phyloP scores from a whole-genome alignment of 2,888 invertebrate genomes.

The Trichogramma dendrolimi region DNA sequence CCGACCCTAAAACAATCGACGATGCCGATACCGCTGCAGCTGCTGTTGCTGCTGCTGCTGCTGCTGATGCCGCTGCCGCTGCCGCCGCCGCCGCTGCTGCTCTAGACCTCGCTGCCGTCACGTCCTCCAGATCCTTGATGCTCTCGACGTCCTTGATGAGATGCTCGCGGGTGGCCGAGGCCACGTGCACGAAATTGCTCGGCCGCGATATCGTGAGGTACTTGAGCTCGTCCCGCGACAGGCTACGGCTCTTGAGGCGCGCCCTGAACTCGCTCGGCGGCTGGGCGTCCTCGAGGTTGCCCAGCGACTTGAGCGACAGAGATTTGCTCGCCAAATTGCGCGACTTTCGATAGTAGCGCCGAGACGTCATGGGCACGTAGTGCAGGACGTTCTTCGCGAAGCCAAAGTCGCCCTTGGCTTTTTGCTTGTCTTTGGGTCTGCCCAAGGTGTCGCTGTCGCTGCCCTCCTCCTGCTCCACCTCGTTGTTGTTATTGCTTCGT shows the following conservation, averaged over 20 bases:
- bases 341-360: slow-evolving; percentile 33
- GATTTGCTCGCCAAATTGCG: slow-evolving; percentile 28
- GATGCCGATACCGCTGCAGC: neutral
- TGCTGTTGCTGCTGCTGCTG: neutral
- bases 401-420: slow-evolving; percentile 31
- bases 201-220: slow-evolving; percentile 42
- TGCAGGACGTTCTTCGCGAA: slow-evolving; percentile 41
- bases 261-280: slow-evolving; percentile 9
- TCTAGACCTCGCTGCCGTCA: slow-evolving; percentile 4
- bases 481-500: neutral
- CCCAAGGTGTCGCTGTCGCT: neutral
- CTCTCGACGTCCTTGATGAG: slow-evolving; percentile 2
- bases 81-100: slow-evolving; percentile 26
- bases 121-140: slow-evolving; percentile 19
- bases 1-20: too few species aligned
- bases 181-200: slow-evolving; percentile 46
- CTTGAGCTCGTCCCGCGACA: slow-evolving; percentile 36
- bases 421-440: slow-evolving; percentile 15
- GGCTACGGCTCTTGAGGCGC: slow-evolving; percentile 24
- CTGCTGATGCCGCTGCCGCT: neutral
- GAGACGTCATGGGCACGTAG: slow-evolving; percentile 37
- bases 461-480: neutral
- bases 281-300: neutral
- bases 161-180: slow-evolving; percentile 41
- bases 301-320: slow-evolving; percentile 24